These are phyloP conservation scores for Euspilapteryx auroguttella DNA, from an alignment of 2,888 invertebrate species.

Conservation along the genomic window DNA sequence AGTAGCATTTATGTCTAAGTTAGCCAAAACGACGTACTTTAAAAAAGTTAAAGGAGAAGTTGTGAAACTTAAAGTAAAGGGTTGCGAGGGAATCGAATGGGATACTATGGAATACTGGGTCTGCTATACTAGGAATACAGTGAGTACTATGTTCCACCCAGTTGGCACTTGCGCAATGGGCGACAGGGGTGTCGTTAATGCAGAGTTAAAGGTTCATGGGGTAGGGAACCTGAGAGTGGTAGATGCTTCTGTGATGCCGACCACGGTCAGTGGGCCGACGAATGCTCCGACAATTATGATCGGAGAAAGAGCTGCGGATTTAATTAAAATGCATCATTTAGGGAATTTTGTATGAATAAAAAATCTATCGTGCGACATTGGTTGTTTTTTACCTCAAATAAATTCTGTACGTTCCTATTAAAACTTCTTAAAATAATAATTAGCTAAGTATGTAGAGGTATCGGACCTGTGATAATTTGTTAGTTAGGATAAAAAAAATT, in stretches of 20 bases:
- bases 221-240: conserved; percentile 25
- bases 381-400: too few relatives aligned
- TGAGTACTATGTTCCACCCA: conserved; percentile 63
- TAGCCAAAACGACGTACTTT: conserved; percentile 26
- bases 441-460: too few relatives aligned
- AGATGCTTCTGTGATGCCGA: conserved; percentile 41
- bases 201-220: conserved; percentile 25
- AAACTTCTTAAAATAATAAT: too few relatives aligned
- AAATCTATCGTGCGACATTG: too few relatives aligned
- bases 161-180: conserved; percentile 49
- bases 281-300: conserved; percentile 45
- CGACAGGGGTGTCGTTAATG: conserved; percentile 30
- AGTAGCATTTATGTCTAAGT: conserved; percentile 19
- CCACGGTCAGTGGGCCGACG: conserved; percentile 34
- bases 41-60: conserved; percentile 18
- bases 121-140: conserved; percentile 60
- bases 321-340: conserved; percentile 41
- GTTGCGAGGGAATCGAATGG: conserved; percentile 47
- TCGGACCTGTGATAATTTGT: too few relatives aligned
- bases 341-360: too few relatives aligned
- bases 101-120: conserved; percentile 65
- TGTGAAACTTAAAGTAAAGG: conserved; percentile 31
- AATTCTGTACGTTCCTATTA: too few relatives aligned
- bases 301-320: conserved; percentile 40
- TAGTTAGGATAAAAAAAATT: too few relatives aligned